These are phyloP conservation scores for Palythoa caribaeorum DNA, from an alignment of 92 coral and sea anemone species.

Conservation along the genomic window DNA sequence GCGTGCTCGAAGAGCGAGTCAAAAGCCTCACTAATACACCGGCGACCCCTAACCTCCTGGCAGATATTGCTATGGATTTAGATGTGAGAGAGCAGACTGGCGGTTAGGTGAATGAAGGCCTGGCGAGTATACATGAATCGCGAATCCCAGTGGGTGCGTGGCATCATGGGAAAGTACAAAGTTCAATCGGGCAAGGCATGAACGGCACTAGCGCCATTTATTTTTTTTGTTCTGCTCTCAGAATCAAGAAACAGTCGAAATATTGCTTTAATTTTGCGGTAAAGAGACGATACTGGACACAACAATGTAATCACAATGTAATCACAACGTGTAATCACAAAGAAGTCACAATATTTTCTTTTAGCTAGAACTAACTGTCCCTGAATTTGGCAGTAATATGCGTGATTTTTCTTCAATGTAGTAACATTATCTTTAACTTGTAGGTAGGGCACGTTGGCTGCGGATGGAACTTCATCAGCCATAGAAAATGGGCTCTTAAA, in stretches of 20 bases:
- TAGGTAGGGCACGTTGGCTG: slow-evolving; percentile 26
- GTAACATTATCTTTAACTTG: slow-evolving; percentile 12
- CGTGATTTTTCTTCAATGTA: slow-evolving; percentile 24
- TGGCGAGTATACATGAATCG: too few relatives aligned
- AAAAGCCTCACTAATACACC: too few relatives aligned
- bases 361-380: slow-evolving; percentile 26
- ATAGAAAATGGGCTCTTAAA: slow-evolving; percentile 35
- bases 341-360: slow-evolving; percentile 30
- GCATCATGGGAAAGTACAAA: slow-evolving; percentile 7
- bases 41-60: too few relatives aligned
- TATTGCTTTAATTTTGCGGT: too few relatives aligned
- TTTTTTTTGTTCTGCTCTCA: not conserved
- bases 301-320: too few relatives aligned
- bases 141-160: not conserved
- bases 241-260: not conserved
- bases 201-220: slow-evolving; percentile 18
- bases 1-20: too few relatives aligned
- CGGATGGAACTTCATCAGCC: not conserved
- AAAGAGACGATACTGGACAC: not conserved
- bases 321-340: slow-evolving; percentile 27
- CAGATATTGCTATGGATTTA: too few relatives aligned
- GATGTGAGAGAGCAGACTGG: too few relatives aligned
- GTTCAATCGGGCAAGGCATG: slow-evolving; percentile 5
- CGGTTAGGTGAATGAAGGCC: too few relatives aligned
- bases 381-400: slow-evolving; percentile 36